Conservation (phyloP, 2,888 invertebrate species). For the Spatulosminthurus flaviceps region DNA sequence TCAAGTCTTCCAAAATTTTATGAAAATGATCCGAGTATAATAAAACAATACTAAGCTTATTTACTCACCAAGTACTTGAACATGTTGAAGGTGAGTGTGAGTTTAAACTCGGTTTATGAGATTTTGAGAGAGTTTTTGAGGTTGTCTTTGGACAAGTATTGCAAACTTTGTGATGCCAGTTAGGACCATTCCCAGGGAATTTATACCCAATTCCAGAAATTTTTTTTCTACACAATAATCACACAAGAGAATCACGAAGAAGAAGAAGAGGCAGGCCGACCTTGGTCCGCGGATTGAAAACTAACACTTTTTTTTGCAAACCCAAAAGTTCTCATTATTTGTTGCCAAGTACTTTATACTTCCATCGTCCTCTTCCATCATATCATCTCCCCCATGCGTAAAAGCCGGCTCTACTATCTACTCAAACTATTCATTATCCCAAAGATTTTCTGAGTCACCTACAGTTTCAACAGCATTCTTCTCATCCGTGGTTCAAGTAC, state of each 20-base stretch:
- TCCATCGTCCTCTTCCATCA: not conserved
- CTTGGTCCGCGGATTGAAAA: conserved; percentile 44
- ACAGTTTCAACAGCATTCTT: not conserved
- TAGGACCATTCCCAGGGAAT: conserved; percentile 20
- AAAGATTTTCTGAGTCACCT: not conserved
- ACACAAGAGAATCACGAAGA: conserved; percentile 25
- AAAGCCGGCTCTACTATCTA: not conserved
- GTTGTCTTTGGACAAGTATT: conserved; percentile 27
- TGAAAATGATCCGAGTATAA: not conserved
- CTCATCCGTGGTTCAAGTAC: not conserved
- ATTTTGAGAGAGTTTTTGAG: conserved; percentile 19
- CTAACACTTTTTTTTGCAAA: conserved; percentile 39
- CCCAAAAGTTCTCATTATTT: conserved; percentile 32
- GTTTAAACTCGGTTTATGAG: conserved; percentile 41
- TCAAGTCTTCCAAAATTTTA: conserved; percentile 2
- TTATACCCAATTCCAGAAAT: conserved; percentile 44
- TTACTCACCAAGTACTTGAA: conserved; percentile 50
- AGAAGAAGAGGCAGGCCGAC: conserved; percentile 30
- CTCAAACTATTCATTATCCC: not conserved
- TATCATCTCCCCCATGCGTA: not conserved
- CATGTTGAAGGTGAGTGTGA: conserved; percentile 36
- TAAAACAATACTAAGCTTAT: conserved; percentile 20
- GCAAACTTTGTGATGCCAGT: conserved; percentile 36
- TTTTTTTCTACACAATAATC: conserved; percentile 18
- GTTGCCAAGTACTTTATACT: not conserved